Base-by-base conservation (phyloP, 2,888 invertebrate genomes). In the Caenorhabditis sulstoni region DNA sequence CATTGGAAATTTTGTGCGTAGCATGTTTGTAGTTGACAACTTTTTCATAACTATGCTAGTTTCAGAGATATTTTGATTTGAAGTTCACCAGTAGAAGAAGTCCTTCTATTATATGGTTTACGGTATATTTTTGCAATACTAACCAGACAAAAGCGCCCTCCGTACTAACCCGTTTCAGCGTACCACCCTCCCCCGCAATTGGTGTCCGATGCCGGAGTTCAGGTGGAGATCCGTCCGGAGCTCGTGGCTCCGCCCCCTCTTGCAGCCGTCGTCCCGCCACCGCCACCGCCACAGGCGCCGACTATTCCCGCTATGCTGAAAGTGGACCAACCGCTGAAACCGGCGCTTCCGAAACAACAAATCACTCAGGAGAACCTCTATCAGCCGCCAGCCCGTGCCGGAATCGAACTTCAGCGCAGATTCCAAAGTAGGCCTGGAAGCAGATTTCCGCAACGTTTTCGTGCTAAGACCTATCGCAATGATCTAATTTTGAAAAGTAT, bases 201-300 rank as follows among this genome's bases (percentile, higher is more conserved):
- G 7, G 55, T 79, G 9, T 81, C 81, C 0, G 83, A 84, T 44
- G 84, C 81, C 8, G 85, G 83, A 8, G 75, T 82, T 1, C 83
- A 83, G 49, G 81, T 82, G 12, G 76, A 77, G 59, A 64, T 70
- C 22, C 73, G 59, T n/a, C 67, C 65, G 20, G 44, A 53, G 12
- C 53, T 37, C 14, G 29, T 62, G 0, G 23, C 71, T 18, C 73
- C 71, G 39, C 70, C 76, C 12, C 65, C 68, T 35, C 44, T 55
- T 16, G 66, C 67, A 53, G 18, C 50, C 22, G 37, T 53, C 22
- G 55, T 55, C 47, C 78, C 77, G 22, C 62, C 29, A 29, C 29
- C 66, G 14, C 74, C 75, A 47, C 65, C 65, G 16, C 71, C 71
- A 23, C 70, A 39, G 1, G 68, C 77, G 1, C 70, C 67, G 7